phyloP scores from a whole-genome alignment of 2,888 invertebrate species.

The Thumatha senex region DNA sequence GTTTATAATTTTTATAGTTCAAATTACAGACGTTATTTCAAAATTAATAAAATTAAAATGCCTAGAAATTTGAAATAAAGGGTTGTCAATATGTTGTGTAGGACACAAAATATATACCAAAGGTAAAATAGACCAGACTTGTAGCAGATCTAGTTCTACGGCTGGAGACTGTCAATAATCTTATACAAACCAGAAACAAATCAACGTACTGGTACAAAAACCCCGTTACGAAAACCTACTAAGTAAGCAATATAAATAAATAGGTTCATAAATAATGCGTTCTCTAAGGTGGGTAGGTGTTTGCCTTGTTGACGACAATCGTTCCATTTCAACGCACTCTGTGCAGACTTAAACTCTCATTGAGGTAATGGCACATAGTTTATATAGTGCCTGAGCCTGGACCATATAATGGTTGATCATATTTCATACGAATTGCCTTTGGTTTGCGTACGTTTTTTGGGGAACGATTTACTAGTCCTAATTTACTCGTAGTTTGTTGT shows the following conservation, averaged over 20 bases:
- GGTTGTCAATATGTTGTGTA: too few relatives aligned
- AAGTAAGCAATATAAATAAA: conserved; percentile 79
- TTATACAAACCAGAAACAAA: too few relatives aligned
- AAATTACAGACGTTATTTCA: too few relatives aligned
- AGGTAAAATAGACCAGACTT: too few relatives aligned
- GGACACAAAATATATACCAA: too few relatives aligned
- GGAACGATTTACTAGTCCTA: conserved; percentile 33
- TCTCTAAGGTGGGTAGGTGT: conserved; percentile 48
- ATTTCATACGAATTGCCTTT: conserved; percentile 61
- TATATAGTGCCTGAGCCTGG: conserved; percentile 61
- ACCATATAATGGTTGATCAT: conserved; percentile 60
- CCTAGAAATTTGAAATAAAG: too few relatives aligned
- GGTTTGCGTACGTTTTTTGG: conserved; percentile 42
- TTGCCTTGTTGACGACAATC: conserved; percentile 59
- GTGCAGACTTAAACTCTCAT: conserved; percentile 78
- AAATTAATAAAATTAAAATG: too few relatives aligned
- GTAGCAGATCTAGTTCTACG: too few relatives aligned
- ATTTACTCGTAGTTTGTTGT: conserved; percentile 17
- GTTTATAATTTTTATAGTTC: too few relatives aligned
- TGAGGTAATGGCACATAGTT: conserved; percentile 71
- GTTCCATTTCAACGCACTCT: conserved; percentile 58
- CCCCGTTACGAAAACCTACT: conserved; percentile 45
- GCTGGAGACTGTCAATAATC: too few relatives aligned
- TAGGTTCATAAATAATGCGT: conserved; percentile 78
- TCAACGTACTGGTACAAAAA: conserved; percentile 18